Conservation (phyloP, 1,140 invertebrate species). For the Chironomus tepperi region DNA sequence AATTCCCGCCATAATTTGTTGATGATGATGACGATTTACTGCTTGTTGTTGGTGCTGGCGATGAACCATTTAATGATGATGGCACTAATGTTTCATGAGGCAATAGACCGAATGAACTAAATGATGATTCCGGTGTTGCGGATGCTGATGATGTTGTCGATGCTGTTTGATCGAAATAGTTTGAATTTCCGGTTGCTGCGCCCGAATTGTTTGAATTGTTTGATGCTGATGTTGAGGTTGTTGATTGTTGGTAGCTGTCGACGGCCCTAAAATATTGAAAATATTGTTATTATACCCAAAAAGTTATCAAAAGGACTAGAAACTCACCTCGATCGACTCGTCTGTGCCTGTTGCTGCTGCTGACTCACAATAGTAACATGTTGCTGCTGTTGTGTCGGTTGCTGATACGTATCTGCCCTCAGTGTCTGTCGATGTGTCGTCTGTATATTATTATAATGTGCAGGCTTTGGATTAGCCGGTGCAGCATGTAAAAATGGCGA, state of each 20-base stretch:
- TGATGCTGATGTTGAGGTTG: background rate
- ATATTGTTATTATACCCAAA: background rate
- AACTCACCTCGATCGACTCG: background rate
- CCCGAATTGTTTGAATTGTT: background rate
- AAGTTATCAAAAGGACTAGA: background rate
- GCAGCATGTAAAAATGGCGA: conserved; percentile 61
- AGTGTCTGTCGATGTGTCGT: conserved; percentile 49
- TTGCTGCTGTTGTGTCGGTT: conserved; percentile 29
- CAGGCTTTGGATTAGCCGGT: conserved; percentile 47
- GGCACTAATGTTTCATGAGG: conserved; percentile 66
- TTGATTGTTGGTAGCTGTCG: conserved; percentile 9
- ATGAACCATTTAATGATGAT: conserved; percentile 49
- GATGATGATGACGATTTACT: conserved; percentile 32
- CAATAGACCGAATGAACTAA: conserved; percentile 64
- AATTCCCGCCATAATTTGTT: conserved; percentile 50
- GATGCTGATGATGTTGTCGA: conserved; percentile 1
- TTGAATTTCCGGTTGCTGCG: background rate
- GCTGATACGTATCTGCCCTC: conserved; percentile 34
- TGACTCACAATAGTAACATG: conserved; percentile 31
- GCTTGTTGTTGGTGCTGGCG: conserved; percentile 33
- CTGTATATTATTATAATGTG: conserved; percentile 47
- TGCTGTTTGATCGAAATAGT: background rate
- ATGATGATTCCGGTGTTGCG: background rate
- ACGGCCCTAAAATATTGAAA: background rate
- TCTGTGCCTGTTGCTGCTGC: conserved; percentile 33